Evolutionary conservation across 2,888 invertebrate species (phyloP).

Genomic region (Latrodectus hesperus): DNA sequence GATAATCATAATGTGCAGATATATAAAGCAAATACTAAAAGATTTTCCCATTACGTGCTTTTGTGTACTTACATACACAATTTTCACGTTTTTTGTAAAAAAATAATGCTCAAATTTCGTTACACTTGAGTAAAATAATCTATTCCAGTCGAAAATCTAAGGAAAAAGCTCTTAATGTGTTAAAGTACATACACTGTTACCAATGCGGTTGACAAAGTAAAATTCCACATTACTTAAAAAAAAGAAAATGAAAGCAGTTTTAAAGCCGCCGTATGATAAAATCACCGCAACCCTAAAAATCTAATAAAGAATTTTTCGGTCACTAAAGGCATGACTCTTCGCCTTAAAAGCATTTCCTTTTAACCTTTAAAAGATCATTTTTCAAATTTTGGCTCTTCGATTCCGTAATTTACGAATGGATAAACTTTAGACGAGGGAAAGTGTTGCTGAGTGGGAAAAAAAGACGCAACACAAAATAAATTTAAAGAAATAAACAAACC

Average conservation of each 20-base stretch:
- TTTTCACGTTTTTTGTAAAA: neutral
- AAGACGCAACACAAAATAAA: neutral
- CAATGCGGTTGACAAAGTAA: neutral
- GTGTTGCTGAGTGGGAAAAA: neutral
- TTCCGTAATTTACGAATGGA: slow-evolving; percentile 29
- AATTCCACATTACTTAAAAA: neutral
- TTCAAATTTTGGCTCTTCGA: slow-evolving; percentile 1
- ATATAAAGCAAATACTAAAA: too few species aligned
- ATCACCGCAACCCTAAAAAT: slow-evolving; percentile 30
- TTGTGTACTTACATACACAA: too few species aligned
- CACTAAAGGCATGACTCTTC: slow-evolving; percentile 27
- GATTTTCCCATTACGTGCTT: too few species aligned
- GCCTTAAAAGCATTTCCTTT: slow-evolving; percentile 28
- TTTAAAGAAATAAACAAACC: neutral
- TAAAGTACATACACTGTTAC: neutral
- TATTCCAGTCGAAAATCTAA: too few species aligned
- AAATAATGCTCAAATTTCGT: neutral
- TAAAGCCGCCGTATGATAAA: slow-evolving; percentile 6
- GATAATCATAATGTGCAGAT: too few species aligned
- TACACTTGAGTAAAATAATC: neutral
- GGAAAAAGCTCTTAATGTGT: too few species aligned
- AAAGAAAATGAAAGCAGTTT: neutral
- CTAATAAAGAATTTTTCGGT: slow-evolving; percentile 41
- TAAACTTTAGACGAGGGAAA: neutral
- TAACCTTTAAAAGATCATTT: slow-evolving; percentile 39